These are phyloP conservation scores for Lepus americanus DNA, from an alignment of 2,113 vertebrate species.

Conservation along the genomic window DNA sequence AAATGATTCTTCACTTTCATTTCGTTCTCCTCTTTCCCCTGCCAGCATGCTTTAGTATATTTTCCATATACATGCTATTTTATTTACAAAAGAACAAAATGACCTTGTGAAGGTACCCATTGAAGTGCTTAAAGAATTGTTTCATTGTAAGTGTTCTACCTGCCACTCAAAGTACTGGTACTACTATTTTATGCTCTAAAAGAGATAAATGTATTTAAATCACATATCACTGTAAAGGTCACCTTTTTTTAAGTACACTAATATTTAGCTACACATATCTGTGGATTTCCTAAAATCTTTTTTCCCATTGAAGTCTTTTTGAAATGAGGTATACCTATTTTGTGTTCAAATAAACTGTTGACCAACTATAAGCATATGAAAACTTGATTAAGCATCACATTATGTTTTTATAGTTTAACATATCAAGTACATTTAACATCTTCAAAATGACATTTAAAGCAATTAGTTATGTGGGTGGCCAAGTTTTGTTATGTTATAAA, in stretches of 20 bases:
- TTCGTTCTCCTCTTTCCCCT: background rate
- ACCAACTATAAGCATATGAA: background rate
- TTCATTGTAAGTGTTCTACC: conserved; percentile 54
- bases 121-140: conserved; percentile 19
- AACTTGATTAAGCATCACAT: background rate
- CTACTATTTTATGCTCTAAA: conserved; percentile 14
- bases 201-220: conserved; percentile 54
- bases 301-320: background rate
- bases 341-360: conserved; percentile 24
- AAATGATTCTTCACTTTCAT: background rate
- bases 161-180: conserved; percentile 20
- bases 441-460: conserved; percentile 60
- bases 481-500: conserved; percentile 56
- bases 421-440: conserved; percentile 37
- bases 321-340: background rate
- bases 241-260: conserved; percentile 14
- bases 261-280: background rate
- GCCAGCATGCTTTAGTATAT: background rate
- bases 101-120: background rate
- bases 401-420: conserved; percentile 37
- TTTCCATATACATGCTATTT: conserved; percentile 28
- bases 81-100: conserved; percentile 26
- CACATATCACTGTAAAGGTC: conserved; percentile 4
- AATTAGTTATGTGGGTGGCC: background rate
- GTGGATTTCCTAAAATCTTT: background rate